Evolutionary conservation across 2,113 vertebrate species (phyloP).

Genomic region (Sinocyclocheilus anshuiensis): DNA sequence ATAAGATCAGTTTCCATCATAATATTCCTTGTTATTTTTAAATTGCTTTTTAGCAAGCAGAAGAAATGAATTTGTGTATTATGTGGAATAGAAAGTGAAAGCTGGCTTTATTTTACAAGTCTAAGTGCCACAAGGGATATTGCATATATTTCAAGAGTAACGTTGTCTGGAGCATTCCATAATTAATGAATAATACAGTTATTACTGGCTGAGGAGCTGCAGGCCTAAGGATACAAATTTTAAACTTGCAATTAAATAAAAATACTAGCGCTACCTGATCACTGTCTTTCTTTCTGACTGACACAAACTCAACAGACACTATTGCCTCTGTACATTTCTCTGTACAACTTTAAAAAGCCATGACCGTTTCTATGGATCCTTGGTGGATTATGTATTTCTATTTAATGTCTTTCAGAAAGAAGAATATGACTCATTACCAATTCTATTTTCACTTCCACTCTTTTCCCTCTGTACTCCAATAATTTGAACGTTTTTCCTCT

Average conservation of each 20-base stretch:
- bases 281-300: constrained; percentile 1
- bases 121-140: neutral
- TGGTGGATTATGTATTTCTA: constrained; percentile 11
- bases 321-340: constrained; percentile 23
- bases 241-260: neutral
- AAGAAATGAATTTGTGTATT: neutral
- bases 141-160: constrained; percentile 5
- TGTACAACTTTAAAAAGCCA: neutral
- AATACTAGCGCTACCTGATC: neutral
- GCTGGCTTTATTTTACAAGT: neutral
- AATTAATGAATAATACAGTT: constrained; percentile 3
- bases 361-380: neutral
- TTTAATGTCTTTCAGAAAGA: constrained; percentile 16
- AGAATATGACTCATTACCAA: neutral
- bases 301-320: neutral
- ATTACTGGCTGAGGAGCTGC: neutral
- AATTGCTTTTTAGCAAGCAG: neutral
- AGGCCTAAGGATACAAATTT: neutral
- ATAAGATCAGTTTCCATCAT: neutral
- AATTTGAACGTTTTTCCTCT: neutral
- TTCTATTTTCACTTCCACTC: neutral
- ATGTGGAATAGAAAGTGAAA: neutral
- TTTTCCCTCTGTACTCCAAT: neutral
- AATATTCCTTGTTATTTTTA: neutral
- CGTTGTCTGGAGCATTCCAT: neutral